A percentile compares a stretch with the other conserved stretches of the same genome.
Conservation (phyloP, 2,888 invertebrate genomes). For the Cryptocheilus praepositus region DNA sequence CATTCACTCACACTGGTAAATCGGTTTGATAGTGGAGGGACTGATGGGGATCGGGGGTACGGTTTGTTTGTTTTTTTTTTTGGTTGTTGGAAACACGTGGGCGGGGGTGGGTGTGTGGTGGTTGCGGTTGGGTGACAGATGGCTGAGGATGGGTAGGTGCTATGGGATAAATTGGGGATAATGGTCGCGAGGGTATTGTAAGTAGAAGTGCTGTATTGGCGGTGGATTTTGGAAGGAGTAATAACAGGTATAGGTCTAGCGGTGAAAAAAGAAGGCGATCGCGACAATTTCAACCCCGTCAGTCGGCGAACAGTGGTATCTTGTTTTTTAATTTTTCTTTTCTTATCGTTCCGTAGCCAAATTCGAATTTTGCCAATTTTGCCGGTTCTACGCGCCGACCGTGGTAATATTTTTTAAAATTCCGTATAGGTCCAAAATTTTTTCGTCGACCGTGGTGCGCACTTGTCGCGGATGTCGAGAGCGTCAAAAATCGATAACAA, state of each 20-base stretch:
- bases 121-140: conserved; percentile 20
- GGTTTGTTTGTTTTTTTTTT: neutral
- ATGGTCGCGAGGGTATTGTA: neutral
- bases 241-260: conserved; percentile 37
- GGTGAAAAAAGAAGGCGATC: conserved; percentile 48
- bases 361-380: neutral
- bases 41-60: conserved; percentile 18
- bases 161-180: neutral
- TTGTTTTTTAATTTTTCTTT: neutral
- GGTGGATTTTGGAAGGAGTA: conserved; percentile 11
- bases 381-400: conserved; percentile 14
- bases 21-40: conserved; percentile 58
- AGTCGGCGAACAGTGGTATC: conserved; percentile 36
- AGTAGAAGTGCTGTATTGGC: conserved; percentile 25
- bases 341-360: neutral
- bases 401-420: conserved; percentile 22
- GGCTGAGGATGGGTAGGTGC: conserved; percentile 1
- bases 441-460: conserved; percentile 35
- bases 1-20: conserved; percentile 72
- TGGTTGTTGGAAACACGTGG: no score
- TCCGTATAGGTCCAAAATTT: no score
- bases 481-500: conserved; percentile 46
- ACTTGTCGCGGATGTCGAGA: conserved; percentile 33
- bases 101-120: conserved; percentile 25
- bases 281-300: conserved; percentile 38